phyloP scores from a whole-genome alignment of 1,140 invertebrate genomes.

The Lepidostoma basale region DNA sequence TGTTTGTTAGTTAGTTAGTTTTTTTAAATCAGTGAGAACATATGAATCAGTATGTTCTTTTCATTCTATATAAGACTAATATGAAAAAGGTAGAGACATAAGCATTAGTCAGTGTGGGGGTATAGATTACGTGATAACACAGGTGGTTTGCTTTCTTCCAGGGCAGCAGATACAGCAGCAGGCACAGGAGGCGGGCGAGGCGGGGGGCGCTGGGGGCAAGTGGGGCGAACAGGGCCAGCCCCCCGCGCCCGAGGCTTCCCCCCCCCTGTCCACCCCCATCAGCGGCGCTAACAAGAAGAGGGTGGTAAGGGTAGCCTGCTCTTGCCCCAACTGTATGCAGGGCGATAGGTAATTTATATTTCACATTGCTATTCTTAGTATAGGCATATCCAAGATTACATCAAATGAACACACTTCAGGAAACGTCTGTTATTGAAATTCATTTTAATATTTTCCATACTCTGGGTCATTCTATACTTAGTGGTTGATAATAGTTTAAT shows the following conservation, averaged over 20 bases:
- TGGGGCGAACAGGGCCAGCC: constrained; percentile 40
- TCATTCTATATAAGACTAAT: no score
- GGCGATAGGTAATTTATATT: constrained; percentile 70
- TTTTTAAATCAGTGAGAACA: no score
- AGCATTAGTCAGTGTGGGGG: no score
- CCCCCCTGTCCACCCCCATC: constrained; percentile 47
- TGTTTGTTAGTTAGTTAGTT: no score
- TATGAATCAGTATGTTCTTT: no score
- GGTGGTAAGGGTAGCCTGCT: constrained; percentile 87
- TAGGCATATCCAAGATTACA: constrained; percentile 17
- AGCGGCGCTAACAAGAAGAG: constrained; percentile 49
- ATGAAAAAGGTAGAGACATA: no score
- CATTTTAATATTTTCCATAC: no score
- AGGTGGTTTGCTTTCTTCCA: constrained; percentile 46
- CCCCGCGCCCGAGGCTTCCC: constrained; percentile 43
- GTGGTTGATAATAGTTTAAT: no score
- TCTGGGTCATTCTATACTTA: no score
- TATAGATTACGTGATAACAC: constrained; percentile 20
- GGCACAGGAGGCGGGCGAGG: constrained; percentile 70
- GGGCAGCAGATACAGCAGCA: constrained; percentile 74
- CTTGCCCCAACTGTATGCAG: constrained; percentile 94
- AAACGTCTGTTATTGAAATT: no score
- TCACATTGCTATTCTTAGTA: not conserved
- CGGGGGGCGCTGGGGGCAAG: constrained; percentile 51
- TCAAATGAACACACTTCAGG: constrained; percentile 1